Evolutionary conservation across 2,797 vertebrate genomes (phyloP), one percentile per base, ranked within the genome.

Genomic region (Anguilla obscura): DNA sequence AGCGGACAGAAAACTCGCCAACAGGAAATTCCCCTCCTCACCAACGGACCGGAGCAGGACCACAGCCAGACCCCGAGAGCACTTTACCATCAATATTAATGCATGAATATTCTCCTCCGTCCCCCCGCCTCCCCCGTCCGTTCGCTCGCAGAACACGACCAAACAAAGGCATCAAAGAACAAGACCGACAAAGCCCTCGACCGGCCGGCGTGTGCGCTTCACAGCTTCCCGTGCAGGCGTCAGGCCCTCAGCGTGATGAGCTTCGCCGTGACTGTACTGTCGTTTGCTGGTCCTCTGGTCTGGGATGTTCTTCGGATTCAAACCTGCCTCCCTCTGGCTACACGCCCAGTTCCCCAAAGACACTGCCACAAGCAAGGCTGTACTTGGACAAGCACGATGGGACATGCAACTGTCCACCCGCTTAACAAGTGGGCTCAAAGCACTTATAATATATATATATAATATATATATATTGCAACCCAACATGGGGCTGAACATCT

Each of bases 51-150:
- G 1, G 18, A 7, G 16, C 79, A n/a, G 45, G 79, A 50, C 18
- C 76, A 45, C 40, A 24, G 40, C 79, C 79, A 82, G 45, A 50
- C 1, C 21, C 8, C 0, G 33, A 82, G 63, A 50, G 79, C 79
- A 82, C 45, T 10, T 79, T 7, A 18, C 74, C 74, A 82, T 82
- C 24, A 82, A 82, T 82, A 82, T 82, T 82, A 21, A 80, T 79
- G 45, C 40, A 79, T 79, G 33, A 79, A 79, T 80, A 80, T 45
- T 80, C 76, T 48, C 6, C 76, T 80, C 36, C 16, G 36, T 48
- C 7, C 6, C 14, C 7, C 40, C 36, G 4, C 40, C 40, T 9
- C 76, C 40, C 40, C 14, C 33, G 9, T 2, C 10, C 1, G 9
- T 12, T 6, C 27, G 1, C 66, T 50, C 79, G 50, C 21, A 82